Base-by-base conservation (phyloP, 2,113 vertebrate genomes). In the Perccottus glenii region DNA sequence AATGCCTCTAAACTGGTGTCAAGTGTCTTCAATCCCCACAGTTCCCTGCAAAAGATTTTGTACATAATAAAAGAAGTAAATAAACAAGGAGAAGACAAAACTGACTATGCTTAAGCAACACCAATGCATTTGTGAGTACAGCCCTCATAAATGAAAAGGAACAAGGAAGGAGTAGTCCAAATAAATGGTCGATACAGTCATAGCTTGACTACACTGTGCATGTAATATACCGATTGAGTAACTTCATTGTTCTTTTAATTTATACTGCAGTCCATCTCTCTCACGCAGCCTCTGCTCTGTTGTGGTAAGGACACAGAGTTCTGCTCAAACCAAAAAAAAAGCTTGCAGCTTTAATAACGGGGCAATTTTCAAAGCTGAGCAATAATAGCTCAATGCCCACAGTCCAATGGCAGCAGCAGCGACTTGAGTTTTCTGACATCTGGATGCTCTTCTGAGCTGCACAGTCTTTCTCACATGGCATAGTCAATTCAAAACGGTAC, bases 311-410 rank as follows among this genome's bases (percentile, higher is more conserved):
- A 66, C 75, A 58, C 16, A 11, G 52, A 73, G 66, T 46, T 70
- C 70, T 63, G 64, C 46, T 43, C 49, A 78, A 81, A 19, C 65
- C 48, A 62, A 77, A 80, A 81, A 27, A 27, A 78, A 83, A 84
- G 79, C 69, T 70, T 11, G 27, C 64, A 73, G 71, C 64, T 88
- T 81, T 77, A 88, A 90, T 85, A 88, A 80, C 36, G 27, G 66
- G 75, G 72, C 79, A 72, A 70, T 88, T 86, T 85, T 49, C 64
- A 77, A 74, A 86, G 77, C 70, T 60, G 58, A 45, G 63, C 57
- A 77, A 75, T 86, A 77, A 80, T 81, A 78, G 66, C 55, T 67
- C 53, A 69, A 45, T 76, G 60, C 69, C 66, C 71, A 68, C 43
- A 68, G 70, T 65, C 38, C 51, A 33, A 82, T 71, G 77, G 55